These are phyloP conservation scores for Malurus elegans DNA, from an alignment of 2,113 vertebrate species.

Conservation along the genomic window DNA sequence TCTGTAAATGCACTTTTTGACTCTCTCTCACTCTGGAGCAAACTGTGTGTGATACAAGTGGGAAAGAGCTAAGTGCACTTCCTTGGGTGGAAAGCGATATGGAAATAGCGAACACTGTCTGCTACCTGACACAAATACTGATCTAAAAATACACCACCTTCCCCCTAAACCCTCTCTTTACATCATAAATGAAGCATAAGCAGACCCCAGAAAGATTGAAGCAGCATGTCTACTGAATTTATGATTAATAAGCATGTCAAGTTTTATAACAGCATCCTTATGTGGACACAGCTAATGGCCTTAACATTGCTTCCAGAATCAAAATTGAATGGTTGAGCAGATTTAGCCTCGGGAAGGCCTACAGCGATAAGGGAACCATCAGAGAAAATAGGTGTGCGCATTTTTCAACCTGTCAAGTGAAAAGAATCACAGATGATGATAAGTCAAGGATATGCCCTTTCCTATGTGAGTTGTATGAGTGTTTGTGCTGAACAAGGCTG, in stretches of 20 bases:
- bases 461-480: background rate
- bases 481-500: constrained; percentile 14
- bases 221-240: constrained; percentile 5
- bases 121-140: background rate
- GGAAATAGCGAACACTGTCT: background rate
- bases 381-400: constrained; percentile 13
- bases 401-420: constrained; percentile 50
- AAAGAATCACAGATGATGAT: constrained; percentile 17
- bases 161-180: background rate
- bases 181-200: constrained; percentile 48
- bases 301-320: constrained; percentile 44
- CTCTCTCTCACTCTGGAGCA: background rate
- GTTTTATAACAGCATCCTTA: constrained; percentile 43
- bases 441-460: constrained; percentile 44
- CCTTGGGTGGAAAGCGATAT: background rate
- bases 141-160: background rate
- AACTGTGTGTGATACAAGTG: background rate
- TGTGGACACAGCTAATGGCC: constrained; percentile 48
- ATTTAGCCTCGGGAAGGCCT: constrained; percentile 29
- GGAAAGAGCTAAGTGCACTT: background rate
- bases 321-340: constrained; percentile 35
- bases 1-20: background rate
- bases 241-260: constrained; percentile 58
- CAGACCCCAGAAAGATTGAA: background rate
- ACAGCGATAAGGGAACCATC: constrained; percentile 16